Evolutionary conservation across 2,888 invertebrate genomes (phyloP), one percentile per base, ranked within the genome.

Genomic region (Pyrrhia umbra): DNA sequence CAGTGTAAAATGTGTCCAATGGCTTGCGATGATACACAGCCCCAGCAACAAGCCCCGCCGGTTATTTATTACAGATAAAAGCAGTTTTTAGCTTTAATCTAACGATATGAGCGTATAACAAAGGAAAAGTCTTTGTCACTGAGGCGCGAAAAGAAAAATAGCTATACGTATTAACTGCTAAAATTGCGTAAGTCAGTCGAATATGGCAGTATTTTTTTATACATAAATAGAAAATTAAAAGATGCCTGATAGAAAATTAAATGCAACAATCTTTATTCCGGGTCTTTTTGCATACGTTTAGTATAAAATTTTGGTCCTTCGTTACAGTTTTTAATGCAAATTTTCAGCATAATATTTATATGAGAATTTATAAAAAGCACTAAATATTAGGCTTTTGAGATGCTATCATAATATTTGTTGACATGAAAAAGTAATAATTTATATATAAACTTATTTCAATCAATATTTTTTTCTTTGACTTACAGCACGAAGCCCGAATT

Each of bases 1-100:
- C 56, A 34, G 45, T 50, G 74, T 74, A 62, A 75, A 75, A 75
- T 71, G 60, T 65, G 65, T 65, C 71, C 64, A 77, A 77, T 77
- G 72, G 63, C 43, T 40, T 64, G 75, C 47, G 58, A 77, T 75
- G 72, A 75, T 75, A 66, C 75, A 75, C 52, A 39, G 46, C 43
- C 40, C 25, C 15, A 51, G 58, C 65, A 77, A 72, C 68, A 75
- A 77, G 72, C 77, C 56, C 42, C 49, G 34, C 34, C 45, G 13
- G 60, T 74, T 67, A 77, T 76, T 77, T 77, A 76, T 77, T 59
- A 27, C 58, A 58, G 60, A 72, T 72, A 73, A 65, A 65, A 70
- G 23, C 70, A 63, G 68, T 68, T 72, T 72, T 69, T 64, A 74
- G 52, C 43, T 49, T 56, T 42, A 68, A 74, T 74, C 68, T 71